These are phyloP conservation scores for Microvelia longipes DNA, from an alignment of 1,140 invertebrate species.

Conservation along the genomic window DNA sequence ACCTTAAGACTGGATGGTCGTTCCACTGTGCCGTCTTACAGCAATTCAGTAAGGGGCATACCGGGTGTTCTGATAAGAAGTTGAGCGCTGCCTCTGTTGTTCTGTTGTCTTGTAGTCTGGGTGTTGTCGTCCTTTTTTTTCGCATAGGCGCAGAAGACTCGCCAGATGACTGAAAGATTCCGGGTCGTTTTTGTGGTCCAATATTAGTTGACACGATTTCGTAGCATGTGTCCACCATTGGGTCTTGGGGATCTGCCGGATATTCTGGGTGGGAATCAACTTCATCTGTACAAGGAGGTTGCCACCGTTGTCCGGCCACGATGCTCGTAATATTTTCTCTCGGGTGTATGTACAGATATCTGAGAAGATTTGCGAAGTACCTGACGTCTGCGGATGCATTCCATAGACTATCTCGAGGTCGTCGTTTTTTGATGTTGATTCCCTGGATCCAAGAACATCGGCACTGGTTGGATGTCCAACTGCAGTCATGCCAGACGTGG, in stretches of 20 bases:
- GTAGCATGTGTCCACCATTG: not conserved
- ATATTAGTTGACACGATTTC: not conserved
- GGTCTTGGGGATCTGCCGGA: not conserved
- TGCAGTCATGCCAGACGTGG: not conserved
- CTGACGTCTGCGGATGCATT: not conserved
- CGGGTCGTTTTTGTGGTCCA: not conserved
- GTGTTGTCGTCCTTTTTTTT: not conserved
- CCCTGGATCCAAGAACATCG: not conserved
- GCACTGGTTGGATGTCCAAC: not conserved
- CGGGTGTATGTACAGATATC: not conserved
- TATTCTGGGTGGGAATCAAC: not conserved
- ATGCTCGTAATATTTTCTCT: not conserved
- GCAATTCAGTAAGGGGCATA: not conserved
- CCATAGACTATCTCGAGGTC: not conserved
- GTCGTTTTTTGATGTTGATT: not conserved
- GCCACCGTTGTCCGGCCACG: not conserved
- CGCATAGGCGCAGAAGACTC: not conserved
- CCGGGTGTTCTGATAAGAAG: not conserved
- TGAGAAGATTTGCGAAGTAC: not conserved
- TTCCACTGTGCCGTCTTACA: not conserved
- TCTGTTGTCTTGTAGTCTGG: not conserved
- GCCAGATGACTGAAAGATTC: not conserved
- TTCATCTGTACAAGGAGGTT: not conserved
- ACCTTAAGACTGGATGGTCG: not conserved
- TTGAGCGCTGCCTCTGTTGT: not conserved